These are phyloP conservation scores for Bemisia tabaci DNA, from an alignment of 1,140 invertebrate genomes.

Conservation along the genomic window DNA sequence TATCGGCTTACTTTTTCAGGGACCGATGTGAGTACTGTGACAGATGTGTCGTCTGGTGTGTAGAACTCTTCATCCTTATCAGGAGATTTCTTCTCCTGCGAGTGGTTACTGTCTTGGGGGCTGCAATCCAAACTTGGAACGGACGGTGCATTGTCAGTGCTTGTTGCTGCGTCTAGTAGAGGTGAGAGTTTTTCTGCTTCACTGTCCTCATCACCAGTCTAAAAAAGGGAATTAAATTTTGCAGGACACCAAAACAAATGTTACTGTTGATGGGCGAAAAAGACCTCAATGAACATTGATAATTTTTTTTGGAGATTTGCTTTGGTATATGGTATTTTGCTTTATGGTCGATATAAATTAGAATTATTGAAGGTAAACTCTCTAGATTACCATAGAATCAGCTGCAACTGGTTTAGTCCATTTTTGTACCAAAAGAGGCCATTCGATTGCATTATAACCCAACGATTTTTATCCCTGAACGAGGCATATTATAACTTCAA, in stretches of 20 bases:
- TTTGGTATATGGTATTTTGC: conserved; percentile 9
- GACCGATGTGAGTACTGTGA: conserved; percentile 39
- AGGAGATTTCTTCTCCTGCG: conserved; percentile 4
- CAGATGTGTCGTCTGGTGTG: conserved; percentile 50
- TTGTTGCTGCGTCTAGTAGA: conserved; percentile 34
- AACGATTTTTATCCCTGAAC: too few relatives aligned
- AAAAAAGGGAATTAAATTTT: too few relatives aligned
- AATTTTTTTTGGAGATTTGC: conserved; percentile 10
- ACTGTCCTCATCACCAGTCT: conserved; percentile 55
- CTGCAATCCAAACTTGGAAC: background rate
- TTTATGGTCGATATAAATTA: too few relatives aligned
- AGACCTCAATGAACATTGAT: background rate
- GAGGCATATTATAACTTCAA: too few relatives aligned
- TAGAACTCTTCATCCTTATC: conserved; percentile 48
- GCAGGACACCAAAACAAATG: too few relatives aligned
- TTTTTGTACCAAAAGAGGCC: too few relatives aligned
- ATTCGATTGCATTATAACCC: too few relatives aligned
- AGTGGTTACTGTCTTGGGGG: conserved; percentile 22
- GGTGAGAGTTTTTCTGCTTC: conserved; percentile 67
- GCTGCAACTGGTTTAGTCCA: too few relatives aligned
- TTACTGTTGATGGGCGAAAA: background rate
- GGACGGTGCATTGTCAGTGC: conserved; percentile 7
- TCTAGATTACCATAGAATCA: too few relatives aligned
- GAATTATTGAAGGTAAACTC: too few relatives aligned
- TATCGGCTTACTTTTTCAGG: conserved; percentile 16